Evolutionary conservation across 2,888 invertebrate species (phyloP).

Genomic region (Oscheius sp.): DNA sequence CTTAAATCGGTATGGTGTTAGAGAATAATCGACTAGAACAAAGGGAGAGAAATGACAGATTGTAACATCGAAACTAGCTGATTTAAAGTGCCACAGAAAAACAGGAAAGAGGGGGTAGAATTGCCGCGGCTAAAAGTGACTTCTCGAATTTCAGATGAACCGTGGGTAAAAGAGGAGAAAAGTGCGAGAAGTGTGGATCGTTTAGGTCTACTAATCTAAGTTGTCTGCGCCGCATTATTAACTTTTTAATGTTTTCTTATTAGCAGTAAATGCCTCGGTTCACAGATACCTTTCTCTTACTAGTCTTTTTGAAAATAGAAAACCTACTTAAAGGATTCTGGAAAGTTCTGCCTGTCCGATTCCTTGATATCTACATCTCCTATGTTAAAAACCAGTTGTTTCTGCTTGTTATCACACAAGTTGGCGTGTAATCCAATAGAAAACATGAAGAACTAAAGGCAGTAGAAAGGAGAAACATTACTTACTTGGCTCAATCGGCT

Average conservation of each 20-base stretch:
- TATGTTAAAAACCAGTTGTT: conserved; percentile 9
- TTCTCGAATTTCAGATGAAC: no score
- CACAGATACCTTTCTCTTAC: neutral
- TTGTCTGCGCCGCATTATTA: neutral
- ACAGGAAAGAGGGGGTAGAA: no score
- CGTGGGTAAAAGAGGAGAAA: no score
- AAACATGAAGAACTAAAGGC: conserved; percentile 42
- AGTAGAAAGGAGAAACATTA: neutral
- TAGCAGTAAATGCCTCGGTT: no score
- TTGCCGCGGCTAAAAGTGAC: no score
- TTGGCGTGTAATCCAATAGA: conserved; percentile 78
- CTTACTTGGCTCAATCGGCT: conserved; percentile 40
- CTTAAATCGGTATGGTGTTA: neutral
- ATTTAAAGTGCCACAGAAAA: no score
- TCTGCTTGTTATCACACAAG: conserved; percentile 19
- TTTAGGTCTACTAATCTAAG: no score
- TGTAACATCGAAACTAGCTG: no score
- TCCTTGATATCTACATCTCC: conserved; percentile 48
- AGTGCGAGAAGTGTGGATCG: no score
- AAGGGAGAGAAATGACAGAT: neutral
- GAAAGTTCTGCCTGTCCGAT: conserved; percentile 37
- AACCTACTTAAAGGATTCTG: conserved; percentile 38
- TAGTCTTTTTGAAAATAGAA: no score
- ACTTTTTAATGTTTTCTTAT: no score
- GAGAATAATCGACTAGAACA: neutral